A percentile compares a stretch with the other conserved stretches of the same genome.
These are phyloP conservation scores for Nipponacmea schrenckii DNA, from an alignment of 2,888 invertebrate genomes.

Conservation along the genomic window DNA sequence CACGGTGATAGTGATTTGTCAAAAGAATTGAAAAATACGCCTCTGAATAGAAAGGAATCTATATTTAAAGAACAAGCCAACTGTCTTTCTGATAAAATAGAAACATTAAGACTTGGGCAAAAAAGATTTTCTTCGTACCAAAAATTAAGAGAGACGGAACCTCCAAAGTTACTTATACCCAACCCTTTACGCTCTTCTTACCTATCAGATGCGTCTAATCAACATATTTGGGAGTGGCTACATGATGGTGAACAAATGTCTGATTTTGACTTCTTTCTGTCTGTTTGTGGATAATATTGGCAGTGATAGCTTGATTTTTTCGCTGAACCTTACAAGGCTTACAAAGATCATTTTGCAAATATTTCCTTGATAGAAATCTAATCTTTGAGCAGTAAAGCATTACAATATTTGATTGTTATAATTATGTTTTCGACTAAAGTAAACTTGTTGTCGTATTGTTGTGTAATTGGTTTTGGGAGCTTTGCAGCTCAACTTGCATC, in stretches of 20 bases:
- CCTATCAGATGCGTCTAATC: conserved; percentile 44
- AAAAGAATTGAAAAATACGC: background rate
- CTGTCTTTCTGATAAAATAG: background rate
- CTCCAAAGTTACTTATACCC: conserved; percentile 44
- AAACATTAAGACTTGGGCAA: background rate
- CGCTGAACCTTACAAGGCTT: no score
- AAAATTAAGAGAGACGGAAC: conserved; percentile 41
- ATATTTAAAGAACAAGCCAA: conserved; percentile 4
- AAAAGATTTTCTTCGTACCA: conserved; percentile 40
- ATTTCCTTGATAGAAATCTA: no score
- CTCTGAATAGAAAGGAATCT: background rate
- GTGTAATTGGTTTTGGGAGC: no score
- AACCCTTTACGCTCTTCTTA: conserved; percentile 41
- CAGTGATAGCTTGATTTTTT: background rate
- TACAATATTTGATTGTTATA: no score
- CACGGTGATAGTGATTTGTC: background rate
- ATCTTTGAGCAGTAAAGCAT: no score
- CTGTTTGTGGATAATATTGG: conserved; percentile 47
- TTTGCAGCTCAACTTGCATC: no score
- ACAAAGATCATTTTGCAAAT: no score
- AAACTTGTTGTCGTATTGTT: no score
- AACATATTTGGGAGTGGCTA: conserved; percentile 61
- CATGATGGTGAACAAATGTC: conserved; percentile 52
- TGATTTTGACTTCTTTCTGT: conserved; percentile 57
- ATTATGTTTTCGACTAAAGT: no score